These are phyloP conservation scores for Heliconius hortense DNA, from an alignment of 2,888 invertebrate species.

Conservation along the genomic window DNA sequence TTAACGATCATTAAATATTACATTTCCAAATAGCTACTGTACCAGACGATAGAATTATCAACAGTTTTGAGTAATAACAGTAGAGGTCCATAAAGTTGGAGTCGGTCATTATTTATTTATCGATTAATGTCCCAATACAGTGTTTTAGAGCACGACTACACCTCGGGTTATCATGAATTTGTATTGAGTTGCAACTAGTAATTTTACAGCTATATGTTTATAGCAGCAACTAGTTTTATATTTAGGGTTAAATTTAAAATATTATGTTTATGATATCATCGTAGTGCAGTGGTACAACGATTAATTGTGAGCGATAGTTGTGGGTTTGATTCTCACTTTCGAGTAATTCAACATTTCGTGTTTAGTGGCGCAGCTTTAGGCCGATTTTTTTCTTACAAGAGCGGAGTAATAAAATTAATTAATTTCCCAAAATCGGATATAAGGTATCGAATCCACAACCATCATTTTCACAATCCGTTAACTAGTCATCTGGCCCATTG, in stretches of 20 bases:
- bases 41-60: neutral
- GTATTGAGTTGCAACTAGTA: constrained; percentile 3
- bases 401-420: neutral
- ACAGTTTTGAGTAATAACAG: neutral
- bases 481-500: too few relatives aligned
- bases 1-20: neutral
- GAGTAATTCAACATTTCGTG: neutral
- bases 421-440: neutral
- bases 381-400: neutral
- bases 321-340: neutral
- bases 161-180: constrained; percentile 38
- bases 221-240: neutral
- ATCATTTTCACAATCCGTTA: too few relatives aligned
- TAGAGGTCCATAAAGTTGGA: constrained; percentile 3
- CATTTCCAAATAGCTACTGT: neutral
- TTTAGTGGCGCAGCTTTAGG: neutral
- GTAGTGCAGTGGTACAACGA: neutral
- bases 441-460: neutral
- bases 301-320: neutral
- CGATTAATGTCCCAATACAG: constrained; percentile 33
- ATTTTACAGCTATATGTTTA: constrained; percentile 6
- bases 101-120: constrained; percentile 33
- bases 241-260: neutral
- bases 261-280: too few relatives aligned
- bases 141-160: constrained; percentile 36